phyloP scores from a whole-genome alignment of 2,888 invertebrate genomes.

The Drosophila birchii region DNA sequence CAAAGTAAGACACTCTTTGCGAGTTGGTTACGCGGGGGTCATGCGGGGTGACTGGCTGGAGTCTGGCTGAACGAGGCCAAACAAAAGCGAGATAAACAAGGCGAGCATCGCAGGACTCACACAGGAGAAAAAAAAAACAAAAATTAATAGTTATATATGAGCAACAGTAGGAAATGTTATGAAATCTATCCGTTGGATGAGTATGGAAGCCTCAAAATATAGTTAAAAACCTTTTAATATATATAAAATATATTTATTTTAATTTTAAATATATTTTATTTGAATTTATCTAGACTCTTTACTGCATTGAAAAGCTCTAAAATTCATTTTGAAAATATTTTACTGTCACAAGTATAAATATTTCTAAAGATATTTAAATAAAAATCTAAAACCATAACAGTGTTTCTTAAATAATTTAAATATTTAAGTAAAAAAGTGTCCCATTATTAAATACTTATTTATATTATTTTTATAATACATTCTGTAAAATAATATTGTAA shows the following conservation, averaged over 20 bases:
- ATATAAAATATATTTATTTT: too few species aligned
- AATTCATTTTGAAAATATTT: background rate
- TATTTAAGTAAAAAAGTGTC: too few species aligned
- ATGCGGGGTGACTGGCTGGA: slow-evolving; percentile 19
- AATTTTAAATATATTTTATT: background rate
- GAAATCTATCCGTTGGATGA: background rate
- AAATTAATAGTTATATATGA: too few species aligned
- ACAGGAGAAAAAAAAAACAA: background rate
- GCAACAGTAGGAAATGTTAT: background rate
- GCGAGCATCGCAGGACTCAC: slow-evolving; percentile 30
- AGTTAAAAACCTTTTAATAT: rapidly evolving
- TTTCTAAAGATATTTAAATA: background rate
- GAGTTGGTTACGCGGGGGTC: slow-evolving; percentile 9
- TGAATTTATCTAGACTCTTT: background rate
- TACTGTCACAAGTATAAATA: background rate
- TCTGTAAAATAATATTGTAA: too few species aligned
- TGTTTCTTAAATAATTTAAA: too few species aligned
- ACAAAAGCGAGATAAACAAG: slow-evolving; percentile 67
- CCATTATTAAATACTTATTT: too few species aligned
- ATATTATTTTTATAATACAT: too few species aligned
- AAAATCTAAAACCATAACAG: background rate
- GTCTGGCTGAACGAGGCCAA: slow-evolving; percentile 48
- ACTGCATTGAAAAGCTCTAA: background rate
- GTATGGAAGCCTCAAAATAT: background rate
- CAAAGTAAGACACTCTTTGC: slow-evolving; percentile 52